phyloP scores from a whole-genome alignment of 2,888 invertebrate genomes.

The Ochropacha duplaris region DNA sequence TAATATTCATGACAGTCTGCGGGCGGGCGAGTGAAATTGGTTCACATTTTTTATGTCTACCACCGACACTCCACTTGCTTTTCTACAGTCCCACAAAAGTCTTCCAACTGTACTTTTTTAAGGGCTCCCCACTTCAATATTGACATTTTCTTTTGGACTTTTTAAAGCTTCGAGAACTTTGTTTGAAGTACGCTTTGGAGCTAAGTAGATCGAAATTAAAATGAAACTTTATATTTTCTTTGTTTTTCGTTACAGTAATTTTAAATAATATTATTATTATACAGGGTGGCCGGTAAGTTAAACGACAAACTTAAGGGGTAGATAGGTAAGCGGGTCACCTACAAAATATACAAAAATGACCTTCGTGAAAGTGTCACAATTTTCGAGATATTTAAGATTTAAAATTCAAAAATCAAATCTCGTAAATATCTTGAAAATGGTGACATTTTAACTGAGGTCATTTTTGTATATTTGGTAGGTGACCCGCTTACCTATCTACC shows the following conservation, averaged over 20 bases:
- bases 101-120: constrained; percentile 30
- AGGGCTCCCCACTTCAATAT: constrained; percentile 20
- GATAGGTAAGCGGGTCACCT: too few relatives aligned
- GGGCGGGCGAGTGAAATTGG: constrained; percentile 73
- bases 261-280: neutral
- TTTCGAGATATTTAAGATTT: too few relatives aligned
- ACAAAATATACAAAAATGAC: too few relatives aligned
- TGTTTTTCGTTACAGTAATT: neutral
- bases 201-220: neutral
- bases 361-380: too few relatives aligned
- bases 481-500: too few relatives aligned
- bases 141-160: constrained; percentile 5
- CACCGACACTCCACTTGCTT: constrained; percentile 34
- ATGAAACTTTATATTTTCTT: neutral
- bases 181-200: neutral
- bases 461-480: too few relatives aligned
- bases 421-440: too few relatives aligned
- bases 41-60: constrained; percentile 75
- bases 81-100: constrained; percentile 42
- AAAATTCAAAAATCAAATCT: too few relatives aligned
- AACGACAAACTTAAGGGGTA: too few relatives aligned
- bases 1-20: constrained; percentile 79
- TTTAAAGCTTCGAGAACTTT: neutral
- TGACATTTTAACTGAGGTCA: too few relatives aligned
- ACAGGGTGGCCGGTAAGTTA: too few relatives aligned